A percentile compares a stretch with the other conserved stretches of the same genome.
These are phyloP conservation scores for Erythrocebus patas DNA, from an alignment of 2,113 vertebrate species.

Conservation along the genomic window DNA sequence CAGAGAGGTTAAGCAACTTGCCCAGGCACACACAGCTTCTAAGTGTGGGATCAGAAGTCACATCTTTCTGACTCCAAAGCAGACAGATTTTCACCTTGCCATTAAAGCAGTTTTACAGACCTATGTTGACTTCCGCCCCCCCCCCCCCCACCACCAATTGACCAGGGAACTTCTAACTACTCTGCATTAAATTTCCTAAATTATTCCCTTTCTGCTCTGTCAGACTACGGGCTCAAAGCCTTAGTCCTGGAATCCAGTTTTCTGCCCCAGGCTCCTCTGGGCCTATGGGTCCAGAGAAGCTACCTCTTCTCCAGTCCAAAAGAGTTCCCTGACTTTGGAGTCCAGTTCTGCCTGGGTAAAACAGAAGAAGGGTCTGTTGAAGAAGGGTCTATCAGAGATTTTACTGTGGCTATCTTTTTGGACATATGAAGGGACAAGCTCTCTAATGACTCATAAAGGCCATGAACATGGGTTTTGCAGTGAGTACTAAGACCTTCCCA, in stretches of 20 bases:
- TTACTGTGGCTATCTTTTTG: background rate
- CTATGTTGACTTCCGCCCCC: fast-evolving
- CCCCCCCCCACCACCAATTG: too few relatives aligned
- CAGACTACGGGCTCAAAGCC: too few relatives aligned
- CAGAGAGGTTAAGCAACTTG: background rate
- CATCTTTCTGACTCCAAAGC: background rate
- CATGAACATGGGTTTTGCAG: background rate
- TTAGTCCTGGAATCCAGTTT: background rate
- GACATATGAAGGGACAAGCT: background rate
- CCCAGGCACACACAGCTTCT: background rate
- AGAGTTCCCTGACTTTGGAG: background rate
- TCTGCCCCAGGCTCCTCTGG: background rate
- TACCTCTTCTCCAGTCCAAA: background rate
- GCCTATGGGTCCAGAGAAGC: background rate
- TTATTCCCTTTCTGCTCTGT: too few relatives aligned
- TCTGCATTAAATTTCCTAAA: fast-evolving
- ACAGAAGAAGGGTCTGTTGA: background rate
- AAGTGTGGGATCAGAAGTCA: background rate
- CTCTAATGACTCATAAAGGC: background rate
- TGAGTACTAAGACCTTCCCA: background rate
- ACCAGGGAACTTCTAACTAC: background rate
- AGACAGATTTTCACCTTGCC: background rate
- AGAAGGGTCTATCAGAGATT: background rate
- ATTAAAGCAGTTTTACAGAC: background rate
- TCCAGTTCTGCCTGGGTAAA: background rate